phyloP scores from a whole-genome alignment of 2,113 vertebrate genomes.

The Platycercus adscitus region DNA sequence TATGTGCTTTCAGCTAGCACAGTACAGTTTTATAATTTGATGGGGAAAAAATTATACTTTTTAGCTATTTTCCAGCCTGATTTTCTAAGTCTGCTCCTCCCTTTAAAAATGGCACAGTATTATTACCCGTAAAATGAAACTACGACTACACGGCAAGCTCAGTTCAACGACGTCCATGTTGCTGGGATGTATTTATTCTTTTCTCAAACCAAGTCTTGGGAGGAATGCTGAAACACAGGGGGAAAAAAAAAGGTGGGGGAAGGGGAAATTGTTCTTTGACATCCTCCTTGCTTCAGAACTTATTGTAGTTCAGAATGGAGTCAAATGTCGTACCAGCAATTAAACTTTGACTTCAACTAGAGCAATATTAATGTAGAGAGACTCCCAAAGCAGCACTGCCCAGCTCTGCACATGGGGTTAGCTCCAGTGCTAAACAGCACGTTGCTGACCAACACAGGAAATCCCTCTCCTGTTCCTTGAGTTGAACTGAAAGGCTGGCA shows the following conservation, averaged over 20 bases:
- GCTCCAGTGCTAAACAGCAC: constrained; percentile 71
- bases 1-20: constrained; percentile 50
- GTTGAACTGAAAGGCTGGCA: constrained; percentile 50
- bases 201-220: neutral
- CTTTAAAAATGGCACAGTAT: neutral
- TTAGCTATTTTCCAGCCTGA: constrained; percentile 12
- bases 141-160: neutral
- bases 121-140: neutral
- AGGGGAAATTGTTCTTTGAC: constrained; percentile 11
- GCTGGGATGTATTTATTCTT: neutral
- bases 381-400: constrained; percentile 22
- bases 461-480: constrained; percentile 72
- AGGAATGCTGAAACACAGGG: neutral
- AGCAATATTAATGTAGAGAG: constrained; percentile 55
- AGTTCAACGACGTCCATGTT: neutral
- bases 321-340: constrained; percentile 41
- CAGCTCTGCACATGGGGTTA: constrained; percentile 12
- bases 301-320: constrained; percentile 14
- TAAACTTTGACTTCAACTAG: constrained; percentile 69
- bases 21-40: constrained; percentile 34
- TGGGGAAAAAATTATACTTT: neutral
- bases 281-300: constrained; percentile 38
- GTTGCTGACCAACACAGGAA: constrained; percentile 73
- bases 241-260: neutral
- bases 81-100: neutral